A percentile compares a stretch with the other conserved stretches of the same genome.
phyloP scores from a whole-genome alignment of 2,113 vertebrate species.

The Erinaceus europaeus region DNA sequence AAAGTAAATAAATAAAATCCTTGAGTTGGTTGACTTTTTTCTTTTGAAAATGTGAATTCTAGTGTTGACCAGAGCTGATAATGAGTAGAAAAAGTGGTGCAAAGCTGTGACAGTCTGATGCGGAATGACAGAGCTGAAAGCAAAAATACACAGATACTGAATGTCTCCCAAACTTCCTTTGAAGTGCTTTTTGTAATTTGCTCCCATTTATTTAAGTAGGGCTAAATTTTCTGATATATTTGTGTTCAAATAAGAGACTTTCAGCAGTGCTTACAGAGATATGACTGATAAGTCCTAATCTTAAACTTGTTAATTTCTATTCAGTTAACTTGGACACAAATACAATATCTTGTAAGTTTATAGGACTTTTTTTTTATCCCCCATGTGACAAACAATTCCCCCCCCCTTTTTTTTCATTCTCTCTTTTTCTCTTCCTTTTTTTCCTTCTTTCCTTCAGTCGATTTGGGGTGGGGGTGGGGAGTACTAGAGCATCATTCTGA shows the following conservation, averaged over 20 bases:
- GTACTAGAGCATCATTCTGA: no score
- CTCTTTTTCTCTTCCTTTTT: no score
- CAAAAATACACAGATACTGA: neutral
- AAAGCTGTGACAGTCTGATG: neutral
- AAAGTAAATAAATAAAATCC: neutral
- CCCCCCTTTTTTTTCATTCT: no score
- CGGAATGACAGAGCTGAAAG: neutral
- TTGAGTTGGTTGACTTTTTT: neutral
- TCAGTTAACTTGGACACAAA: neutral
- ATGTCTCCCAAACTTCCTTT: neutral
- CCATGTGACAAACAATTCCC: no score
- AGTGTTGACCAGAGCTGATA: constrained; percentile 27
- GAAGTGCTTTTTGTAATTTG: neutral
- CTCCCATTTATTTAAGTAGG: neutral
- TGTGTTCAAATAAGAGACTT: constrained; percentile 44
- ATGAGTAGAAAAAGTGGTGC: neutral
- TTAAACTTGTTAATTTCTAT: constrained; percentile 9
- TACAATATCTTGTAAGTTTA: neutral
- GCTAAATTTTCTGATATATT: neutral
- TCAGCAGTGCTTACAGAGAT: neutral
- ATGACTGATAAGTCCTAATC: neutral
- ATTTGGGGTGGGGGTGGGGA: no score
- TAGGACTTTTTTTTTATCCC: neutral
- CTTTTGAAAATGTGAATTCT: neutral
- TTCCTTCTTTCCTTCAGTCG: no score